These are phyloP conservation scores for Syngnathus floridae DNA, from an alignment of 2,113 vertebrate species.

Conservation along the genomic window DNA sequence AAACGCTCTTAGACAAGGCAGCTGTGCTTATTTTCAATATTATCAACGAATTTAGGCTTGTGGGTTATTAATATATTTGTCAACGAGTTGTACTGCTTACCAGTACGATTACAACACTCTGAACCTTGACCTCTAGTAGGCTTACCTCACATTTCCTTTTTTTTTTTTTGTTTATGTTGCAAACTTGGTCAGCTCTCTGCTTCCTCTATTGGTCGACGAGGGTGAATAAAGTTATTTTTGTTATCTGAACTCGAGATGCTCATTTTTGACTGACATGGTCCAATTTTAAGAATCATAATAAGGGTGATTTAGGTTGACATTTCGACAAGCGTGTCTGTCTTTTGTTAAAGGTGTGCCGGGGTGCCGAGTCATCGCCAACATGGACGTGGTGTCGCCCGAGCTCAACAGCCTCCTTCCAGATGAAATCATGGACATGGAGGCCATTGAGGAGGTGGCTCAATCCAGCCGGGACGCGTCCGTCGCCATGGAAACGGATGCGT, in stretches of 20 bases:
- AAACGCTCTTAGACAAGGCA: neutral
- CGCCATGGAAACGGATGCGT: slow-evolving; percentile 79
- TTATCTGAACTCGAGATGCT: neutral
- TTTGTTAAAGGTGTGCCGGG: neutral
- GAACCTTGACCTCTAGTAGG: neutral
- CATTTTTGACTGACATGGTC: neutral
- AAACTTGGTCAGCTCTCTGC: neutral
- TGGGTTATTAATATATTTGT: neutral
- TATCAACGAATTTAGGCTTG: neutral
- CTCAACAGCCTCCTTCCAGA: slow-evolving; percentile 96
- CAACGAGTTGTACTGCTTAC: neutral
- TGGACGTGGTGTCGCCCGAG: slow-evolving; percentile 97
- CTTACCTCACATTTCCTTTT: too few relatives aligned
- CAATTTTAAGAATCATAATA: neutral
- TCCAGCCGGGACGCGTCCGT: slow-evolving; percentile 38
- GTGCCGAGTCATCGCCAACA: slow-evolving; percentile 50
- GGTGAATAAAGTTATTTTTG: neutral
- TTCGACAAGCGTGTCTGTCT: neutral
- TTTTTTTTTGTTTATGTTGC: too few relatives aligned
- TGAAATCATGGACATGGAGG: slow-evolving; percentile 95
- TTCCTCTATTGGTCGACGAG: neutral
- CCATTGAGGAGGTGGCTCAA: slow-evolving; percentile 83
- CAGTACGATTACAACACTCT: neutral
- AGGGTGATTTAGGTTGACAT: too few relatives aligned
- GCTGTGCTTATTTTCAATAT: neutral